Evolutionary conservation across 2,797 vertebrate species (phyloP).

Genomic region (Falco columbarius): DNA sequence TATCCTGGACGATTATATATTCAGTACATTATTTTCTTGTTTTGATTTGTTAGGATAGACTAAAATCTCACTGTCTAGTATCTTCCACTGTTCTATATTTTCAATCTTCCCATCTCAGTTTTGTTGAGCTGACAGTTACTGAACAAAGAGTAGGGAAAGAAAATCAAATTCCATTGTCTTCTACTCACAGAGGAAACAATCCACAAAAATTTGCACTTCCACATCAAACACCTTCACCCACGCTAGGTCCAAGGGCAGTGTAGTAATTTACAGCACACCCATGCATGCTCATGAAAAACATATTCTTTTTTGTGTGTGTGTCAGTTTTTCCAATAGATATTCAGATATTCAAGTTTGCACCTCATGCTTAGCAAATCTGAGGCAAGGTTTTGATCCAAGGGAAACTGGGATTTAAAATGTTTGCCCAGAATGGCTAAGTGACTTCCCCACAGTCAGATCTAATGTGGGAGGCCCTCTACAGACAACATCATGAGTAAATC

Average conservation of each 20-base stretch:
- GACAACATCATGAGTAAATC: not conserved
- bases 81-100: not conserved
- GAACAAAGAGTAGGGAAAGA: not conserved
- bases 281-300: not conserved
- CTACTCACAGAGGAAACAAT: not conserved
- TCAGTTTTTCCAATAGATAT: not conserved
- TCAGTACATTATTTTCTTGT: not conserved
- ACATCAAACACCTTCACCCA: not conserved
- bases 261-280: not conserved
- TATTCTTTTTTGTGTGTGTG: not conserved
- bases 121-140: not conserved
- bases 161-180: not conserved
- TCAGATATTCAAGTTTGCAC: not conserved
- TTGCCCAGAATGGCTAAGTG: not conserved
- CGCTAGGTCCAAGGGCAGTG: not conserved
- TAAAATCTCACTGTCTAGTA: not conserved
- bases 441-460: not conserved
- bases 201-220: not conserved
- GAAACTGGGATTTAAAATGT: not conserved
- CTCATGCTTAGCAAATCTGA: not conserved
- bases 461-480: not conserved
- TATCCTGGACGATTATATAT: not conserved
- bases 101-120: not conserved
- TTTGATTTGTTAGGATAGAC: not conserved
- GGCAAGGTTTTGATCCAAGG: not conserved